phyloP scores from a whole-genome alignment of 2,888 invertebrate genomes.

The Neuroscelio doddi region DNA sequence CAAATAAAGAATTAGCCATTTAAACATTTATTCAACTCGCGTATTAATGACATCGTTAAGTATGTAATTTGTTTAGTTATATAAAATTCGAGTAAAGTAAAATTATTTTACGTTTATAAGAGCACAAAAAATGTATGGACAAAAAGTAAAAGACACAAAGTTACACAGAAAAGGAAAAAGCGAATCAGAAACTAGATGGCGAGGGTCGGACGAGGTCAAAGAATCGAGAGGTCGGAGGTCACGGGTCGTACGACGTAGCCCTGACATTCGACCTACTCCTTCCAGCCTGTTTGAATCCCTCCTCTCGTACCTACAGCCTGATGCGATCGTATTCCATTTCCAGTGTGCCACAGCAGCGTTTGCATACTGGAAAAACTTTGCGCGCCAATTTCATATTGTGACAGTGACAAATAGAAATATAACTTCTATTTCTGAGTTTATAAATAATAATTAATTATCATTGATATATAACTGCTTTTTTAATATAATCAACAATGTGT shows the following conservation, averaged over 20 bases:
- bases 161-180: constrained; percentile 39
- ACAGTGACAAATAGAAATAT: not conserved
- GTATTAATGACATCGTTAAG: too few species aligned
- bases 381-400: constrained; percentile 14
- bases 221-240: constrained; percentile 67
- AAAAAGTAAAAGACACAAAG: constrained; percentile 30
- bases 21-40: too few species aligned
- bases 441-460: not conserved
- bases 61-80: too few species aligned
- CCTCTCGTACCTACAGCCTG: constrained; percentile 41
- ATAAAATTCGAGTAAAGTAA: too few species aligned
- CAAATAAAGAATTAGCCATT: too few species aligned
- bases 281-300: constrained; percentile 47
- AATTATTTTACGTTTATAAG: too few species aligned
- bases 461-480: not conserved
- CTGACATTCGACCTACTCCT: constrained; percentile 66
- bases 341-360: constrained; percentile 46
- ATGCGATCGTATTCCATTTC: constrained; percentile 38
- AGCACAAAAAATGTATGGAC: not conserved
- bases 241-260: constrained; percentile 68
- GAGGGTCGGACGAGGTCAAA: constrained; percentile 57
- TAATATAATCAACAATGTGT: not conserved
- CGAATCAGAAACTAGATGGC: constrained; percentile 45
- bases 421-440: too few species aligned
- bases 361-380: constrained; percentile 39